Evolutionary conservation across 1,140 invertebrate genomes (phyloP), one percentile per base, ranked within the genome.

Genomic region (Halesus radiatus): DNA sequence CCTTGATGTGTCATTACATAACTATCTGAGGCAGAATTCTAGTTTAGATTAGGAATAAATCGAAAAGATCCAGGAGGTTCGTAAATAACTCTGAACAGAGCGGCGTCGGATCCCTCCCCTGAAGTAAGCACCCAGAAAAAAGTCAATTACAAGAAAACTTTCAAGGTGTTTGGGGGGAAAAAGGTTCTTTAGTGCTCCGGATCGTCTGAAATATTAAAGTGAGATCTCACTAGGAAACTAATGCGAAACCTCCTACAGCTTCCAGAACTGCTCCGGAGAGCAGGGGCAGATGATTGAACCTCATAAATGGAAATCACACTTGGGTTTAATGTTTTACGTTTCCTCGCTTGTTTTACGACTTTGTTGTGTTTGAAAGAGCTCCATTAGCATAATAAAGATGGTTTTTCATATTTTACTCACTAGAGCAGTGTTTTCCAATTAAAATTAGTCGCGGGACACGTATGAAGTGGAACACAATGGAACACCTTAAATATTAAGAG

Each of bases 61-160:
- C 1, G 62, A 66, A 66, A 66, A 66, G 16, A 66, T 23, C n/a
- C 22, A 66, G 22, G 16, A 6, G 3, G 10, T 26, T 66, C 62
- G 29, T 66, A 66, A 22, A 66, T 66, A 26, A 66, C 62, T 66
- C 62, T 10, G 10, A n/a, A 10, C 5, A 22, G 16, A 20, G 18
- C 56, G 56, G 56, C 56, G 18, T 20, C 10, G 29, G 26, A 66
- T 66, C 29, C 7, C 26, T 29, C 15, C 3, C 29, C 32, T 1
- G 10, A 29, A 26, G 23, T 60, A 18, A 60, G 56, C 18, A 23
- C 62, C 22, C 13, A n/a, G 62, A 66, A 32, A 64, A 64, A 66
- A 66, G 62, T 66, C 62, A 66, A 26, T 66, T 66, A 26, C 29
- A 66, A 66, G 26, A 66, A 66, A 13, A 29, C n/a, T 29, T 29